phyloP scores from a whole-genome alignment of 2,888 invertebrate species.

The Andrena bucephala region DNA sequence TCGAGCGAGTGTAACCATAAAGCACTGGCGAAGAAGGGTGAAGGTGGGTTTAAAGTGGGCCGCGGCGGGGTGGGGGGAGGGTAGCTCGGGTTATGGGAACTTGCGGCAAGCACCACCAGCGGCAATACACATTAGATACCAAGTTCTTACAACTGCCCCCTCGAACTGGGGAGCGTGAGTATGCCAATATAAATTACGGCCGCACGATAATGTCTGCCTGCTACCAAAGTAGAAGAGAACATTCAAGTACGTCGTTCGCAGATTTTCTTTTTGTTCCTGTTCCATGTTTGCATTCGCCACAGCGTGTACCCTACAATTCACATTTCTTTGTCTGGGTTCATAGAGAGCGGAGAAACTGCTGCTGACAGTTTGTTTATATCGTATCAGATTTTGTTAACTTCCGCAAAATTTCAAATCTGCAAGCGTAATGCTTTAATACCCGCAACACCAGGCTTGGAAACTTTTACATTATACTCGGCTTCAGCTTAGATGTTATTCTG shows the following conservation, averaged over 20 bases:
- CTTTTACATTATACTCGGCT: not conserved
- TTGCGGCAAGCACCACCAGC: slow-evolving; percentile 74
- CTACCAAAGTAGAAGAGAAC: slow-evolving; percentile 36
- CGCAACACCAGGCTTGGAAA: not conserved
- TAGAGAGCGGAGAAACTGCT: slow-evolving; percentile 23
- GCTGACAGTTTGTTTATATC: slow-evolving; percentile 51
- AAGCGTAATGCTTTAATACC: slow-evolving; percentile 4
- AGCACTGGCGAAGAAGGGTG: slow-evolving; percentile 54
- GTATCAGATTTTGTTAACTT: slow-evolving; percentile 35
- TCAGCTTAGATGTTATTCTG: not conserved
- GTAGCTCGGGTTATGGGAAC: slow-evolving; percentile 67
- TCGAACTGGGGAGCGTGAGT: slow-evolving; percentile 61
- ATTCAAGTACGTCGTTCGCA: slow-evolving; percentile 41
- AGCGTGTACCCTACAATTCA: slow-evolving; percentile 38
- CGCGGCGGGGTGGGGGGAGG: slow-evolving; percentile 54
- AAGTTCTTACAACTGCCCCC: slow-evolving; percentile 76
- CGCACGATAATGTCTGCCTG: slow-evolving; percentile 69
- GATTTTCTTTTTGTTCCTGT: slow-evolving; percentile 43
- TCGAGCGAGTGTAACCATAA: slow-evolving; percentile 69
- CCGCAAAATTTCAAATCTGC: not conserved
- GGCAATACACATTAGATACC: slow-evolving; percentile 79
- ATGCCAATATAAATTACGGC: slow-evolving; percentile 76
- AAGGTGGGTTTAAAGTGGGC: slow-evolving; percentile 48
- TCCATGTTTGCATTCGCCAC: slow-evolving; percentile 4
- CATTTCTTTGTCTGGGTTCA: slow-evolving; percentile 40